phyloP scores from a whole-genome alignment of 1,140 invertebrate species.

The Tachypleus tridentatus region DNA sequence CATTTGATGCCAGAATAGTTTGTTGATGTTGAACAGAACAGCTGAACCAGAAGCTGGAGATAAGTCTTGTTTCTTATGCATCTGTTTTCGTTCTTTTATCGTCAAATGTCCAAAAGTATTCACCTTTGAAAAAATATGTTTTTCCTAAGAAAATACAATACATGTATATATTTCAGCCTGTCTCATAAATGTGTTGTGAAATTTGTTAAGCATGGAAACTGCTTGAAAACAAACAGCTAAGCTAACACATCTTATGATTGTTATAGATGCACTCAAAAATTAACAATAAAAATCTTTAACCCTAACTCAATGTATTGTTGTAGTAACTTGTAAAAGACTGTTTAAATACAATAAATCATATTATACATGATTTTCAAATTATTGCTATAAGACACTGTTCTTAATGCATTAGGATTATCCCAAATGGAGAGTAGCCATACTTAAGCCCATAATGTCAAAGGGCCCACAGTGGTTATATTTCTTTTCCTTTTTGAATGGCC shows the following conservation, averaged over 20 bases:
- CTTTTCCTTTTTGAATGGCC: too few relatives aligned
- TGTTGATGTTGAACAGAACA: too few relatives aligned
- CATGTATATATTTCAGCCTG: not conserved
- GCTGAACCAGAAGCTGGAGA: constrained; percentile 15
- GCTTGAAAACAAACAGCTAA: not conserved
- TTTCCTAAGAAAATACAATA: constrained; percentile 50
- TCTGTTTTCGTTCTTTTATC: constrained; percentile 67
- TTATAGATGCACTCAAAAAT: not conserved
- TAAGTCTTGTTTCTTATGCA: constrained; percentile 1
- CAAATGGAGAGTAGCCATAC: too few relatives aligned
- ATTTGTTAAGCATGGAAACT: not conserved
- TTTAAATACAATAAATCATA: too few relatives aligned
- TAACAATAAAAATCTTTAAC: not conserved
- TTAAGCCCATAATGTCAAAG: too few relatives aligned
- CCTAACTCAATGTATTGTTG: not conserved
- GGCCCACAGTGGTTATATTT: too few relatives aligned
- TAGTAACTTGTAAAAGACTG: too few relatives aligned
- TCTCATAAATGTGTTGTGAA: not conserved
- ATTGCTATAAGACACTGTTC: too few relatives aligned
- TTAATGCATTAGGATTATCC: too few relatives aligned
- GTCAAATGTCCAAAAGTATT: constrained; percentile 88
- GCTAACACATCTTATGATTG: not conserved
- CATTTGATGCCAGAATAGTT: too few relatives aligned
- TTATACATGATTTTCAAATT: too few relatives aligned
- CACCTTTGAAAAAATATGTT: constrained; percentile 92